phyloP scores from a whole-genome alignment of 2,888 invertebrate genomes.

The Eupithecia insigniata region DNA sequence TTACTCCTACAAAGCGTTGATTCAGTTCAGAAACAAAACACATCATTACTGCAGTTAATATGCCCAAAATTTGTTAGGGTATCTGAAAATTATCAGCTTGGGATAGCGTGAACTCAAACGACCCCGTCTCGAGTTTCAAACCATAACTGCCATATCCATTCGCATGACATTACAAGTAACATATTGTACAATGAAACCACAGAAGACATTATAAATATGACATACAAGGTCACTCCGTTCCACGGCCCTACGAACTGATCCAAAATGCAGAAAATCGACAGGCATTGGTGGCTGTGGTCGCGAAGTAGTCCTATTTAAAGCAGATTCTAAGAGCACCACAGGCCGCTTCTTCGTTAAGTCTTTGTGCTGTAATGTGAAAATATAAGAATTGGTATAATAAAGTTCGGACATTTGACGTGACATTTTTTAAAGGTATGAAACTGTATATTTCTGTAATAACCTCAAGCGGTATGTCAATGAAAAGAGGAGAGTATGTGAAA shows the following conservation, averaged over 20 bases:
- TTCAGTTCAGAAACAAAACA: neutral
- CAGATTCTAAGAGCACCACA: no score
- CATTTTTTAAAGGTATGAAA: neutral
- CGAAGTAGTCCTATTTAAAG: no score
- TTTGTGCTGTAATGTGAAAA: no score
- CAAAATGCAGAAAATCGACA: neutral
- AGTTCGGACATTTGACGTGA: neutral
- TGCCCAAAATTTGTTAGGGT: neutral
- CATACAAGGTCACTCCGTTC: neutral
- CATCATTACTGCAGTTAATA: neutral
- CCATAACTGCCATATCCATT: slow-evolving; percentile 24
- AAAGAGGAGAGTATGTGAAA: neutral
- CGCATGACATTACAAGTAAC: slow-evolving; percentile 40
- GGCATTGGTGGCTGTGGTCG: no score
- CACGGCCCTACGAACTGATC: neutral
- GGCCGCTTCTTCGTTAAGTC: no score
- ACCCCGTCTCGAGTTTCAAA: slow-evolving; percentile 26
- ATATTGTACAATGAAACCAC: slow-evolving; percentile 32
- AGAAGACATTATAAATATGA: slow-evolving; percentile 4
- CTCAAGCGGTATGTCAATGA: no score
- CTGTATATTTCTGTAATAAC: no score
- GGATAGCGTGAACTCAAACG: slow-evolving; percentile 13
- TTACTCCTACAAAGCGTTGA: neutral
- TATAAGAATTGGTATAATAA: neutral
- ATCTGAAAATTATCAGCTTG: neutral